Evolutionary conservation across 2,113 vertebrate genomes (phyloP).

Genomic region (Cynocephalus volans): DNA sequence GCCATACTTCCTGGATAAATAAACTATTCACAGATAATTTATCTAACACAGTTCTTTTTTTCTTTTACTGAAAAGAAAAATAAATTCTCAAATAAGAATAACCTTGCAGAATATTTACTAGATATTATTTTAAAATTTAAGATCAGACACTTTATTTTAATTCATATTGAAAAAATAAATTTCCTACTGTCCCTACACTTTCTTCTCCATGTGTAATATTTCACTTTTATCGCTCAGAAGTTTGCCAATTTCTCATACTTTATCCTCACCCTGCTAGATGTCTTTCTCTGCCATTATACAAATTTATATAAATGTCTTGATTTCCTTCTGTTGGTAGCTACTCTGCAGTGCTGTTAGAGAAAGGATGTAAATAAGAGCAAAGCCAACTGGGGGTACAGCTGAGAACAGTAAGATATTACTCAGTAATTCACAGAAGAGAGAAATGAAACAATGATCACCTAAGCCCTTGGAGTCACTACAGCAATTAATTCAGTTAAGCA

Average conservation of each 20-base stretch:
- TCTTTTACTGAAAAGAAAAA: background rate
- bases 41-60: background rate
- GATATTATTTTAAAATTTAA: constrained; percentile 12
- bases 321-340: constrained; percentile 37
- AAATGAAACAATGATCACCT: constrained; percentile 35
- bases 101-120: constrained; percentile 2
- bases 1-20: background rate
- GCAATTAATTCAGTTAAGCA: constrained; percentile 31
- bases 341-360: background rate
- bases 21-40: constrained; percentile 15
- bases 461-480: background rate
- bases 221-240: constrained; percentile 40
- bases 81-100: constrained; percentile 12
- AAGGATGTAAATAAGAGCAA: constrained; percentile 37
- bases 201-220: constrained; percentile 42
- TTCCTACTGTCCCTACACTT: background rate
- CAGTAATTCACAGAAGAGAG: constrained; percentile 39
- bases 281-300: constrained; percentile 56
- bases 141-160: background rate
- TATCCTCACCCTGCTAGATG: constrained; percentile 3
- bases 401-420: background rate
- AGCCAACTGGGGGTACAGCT: background rate
- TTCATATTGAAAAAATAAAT: constrained; percentile 50
- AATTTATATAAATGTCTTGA: constrained; percentile 59
- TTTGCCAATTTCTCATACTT: constrained; percentile 57